Evolutionary conservation across 2,113 vertebrate species (phyloP).

Genomic region (Tiliqua scincoides): DNA sequence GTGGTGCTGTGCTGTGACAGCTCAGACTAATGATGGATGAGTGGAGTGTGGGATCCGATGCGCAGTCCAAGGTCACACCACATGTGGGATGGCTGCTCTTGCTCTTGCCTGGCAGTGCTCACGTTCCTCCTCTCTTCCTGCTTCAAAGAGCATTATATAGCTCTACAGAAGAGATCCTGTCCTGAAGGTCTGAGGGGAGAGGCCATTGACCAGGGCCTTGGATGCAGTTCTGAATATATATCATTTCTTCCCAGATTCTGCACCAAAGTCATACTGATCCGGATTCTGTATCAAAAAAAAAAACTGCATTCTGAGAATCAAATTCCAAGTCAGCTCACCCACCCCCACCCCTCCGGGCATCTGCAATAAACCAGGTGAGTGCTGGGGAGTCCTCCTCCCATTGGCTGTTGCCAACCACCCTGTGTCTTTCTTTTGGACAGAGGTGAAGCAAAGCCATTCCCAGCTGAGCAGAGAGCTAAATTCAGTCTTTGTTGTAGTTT

Average conservation of each 20-base stretch:
- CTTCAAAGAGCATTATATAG: conserved; percentile 57
- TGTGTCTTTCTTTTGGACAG: too few relatives aligned
- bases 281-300: not conserved
- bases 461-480: too few relatives aligned
- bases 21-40: conserved; percentile 71
- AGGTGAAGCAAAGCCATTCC: too few relatives aligned
- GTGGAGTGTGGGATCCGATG: conserved; percentile 43
- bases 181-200: conserved; percentile 2
- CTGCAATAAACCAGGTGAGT: not conserved
- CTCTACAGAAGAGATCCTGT: conserved; percentile 30
- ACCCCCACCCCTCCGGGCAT: too few relatives aligned
- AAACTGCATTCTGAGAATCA: not conserved
- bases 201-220: too few relatives aligned
- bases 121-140: conserved; percentile 45
- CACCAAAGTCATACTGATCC: not conserved
- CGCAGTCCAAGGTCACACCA: conserved; percentile 61
- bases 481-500: too few relatives aligned
- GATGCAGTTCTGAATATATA: not conserved
- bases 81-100: conserved; percentile 41
- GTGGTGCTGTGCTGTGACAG: conserved; percentile 39
- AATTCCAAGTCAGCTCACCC: too few relatives aligned
- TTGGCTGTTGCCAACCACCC: too few relatives aligned
- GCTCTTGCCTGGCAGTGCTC: conserved; percentile 53
- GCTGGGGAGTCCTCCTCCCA: not conserved
- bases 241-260: not conserved